phyloP scores from a whole-genome alignment of 2,113 vertebrate species.

The Grallaria varia region DNA sequence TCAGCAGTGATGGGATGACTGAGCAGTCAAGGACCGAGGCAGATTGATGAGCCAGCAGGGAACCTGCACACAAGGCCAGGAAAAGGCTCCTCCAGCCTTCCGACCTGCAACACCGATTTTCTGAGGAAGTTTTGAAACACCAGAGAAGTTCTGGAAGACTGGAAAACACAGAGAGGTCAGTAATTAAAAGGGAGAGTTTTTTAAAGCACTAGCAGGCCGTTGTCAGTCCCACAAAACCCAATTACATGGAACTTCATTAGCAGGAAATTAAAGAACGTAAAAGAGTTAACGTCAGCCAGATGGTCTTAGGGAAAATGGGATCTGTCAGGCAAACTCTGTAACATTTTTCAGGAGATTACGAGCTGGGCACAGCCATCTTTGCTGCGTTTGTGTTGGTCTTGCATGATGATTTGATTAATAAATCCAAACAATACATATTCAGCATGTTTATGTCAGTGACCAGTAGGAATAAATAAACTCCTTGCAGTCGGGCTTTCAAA shows the following conservation, averaged over 20 bases:
- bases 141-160: background rate
- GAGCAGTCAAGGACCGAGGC: background rate
- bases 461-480: background rate
- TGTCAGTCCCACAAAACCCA: background rate
- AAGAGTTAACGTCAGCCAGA: background rate
- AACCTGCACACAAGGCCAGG: rapidly evolving
- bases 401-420: background rate
- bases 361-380: background rate
- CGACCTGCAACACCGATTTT: background rate
- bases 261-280: background rate
- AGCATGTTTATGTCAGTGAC: background rate
- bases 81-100: background rate
- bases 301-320: background rate
- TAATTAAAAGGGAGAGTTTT: background rate
- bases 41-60: background rate
- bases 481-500: background rate
- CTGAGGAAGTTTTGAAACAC: background rate
- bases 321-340: background rate
- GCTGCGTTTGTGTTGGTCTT: background rate
- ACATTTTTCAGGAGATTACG: background rate
- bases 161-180: background rate
- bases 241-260: background rate
- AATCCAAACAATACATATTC: background rate
- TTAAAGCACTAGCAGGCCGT: background rate
- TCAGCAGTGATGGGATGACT: background rate